phyloP scores from a whole-genome alignment of 1,140 invertebrate genomes.

The Hermetia illucens region DNA sequence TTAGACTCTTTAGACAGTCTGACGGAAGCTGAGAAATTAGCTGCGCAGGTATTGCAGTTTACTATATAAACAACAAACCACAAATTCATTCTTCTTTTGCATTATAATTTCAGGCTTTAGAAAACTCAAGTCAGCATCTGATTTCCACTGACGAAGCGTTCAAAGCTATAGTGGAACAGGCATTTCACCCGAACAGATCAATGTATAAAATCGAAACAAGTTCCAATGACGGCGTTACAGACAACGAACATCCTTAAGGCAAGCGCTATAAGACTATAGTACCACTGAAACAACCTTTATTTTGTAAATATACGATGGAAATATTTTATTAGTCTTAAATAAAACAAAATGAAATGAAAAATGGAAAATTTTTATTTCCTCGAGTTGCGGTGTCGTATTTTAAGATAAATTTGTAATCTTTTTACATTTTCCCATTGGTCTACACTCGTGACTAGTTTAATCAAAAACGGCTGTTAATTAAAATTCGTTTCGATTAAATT shows the following conservation, averaged over 20 bases:
- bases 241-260: background rate
- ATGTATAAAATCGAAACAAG: constrained; percentile 1
- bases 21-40: constrained; percentile 28
- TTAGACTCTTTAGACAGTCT: constrained; percentile 17
- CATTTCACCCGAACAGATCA: constrained; percentile 2
- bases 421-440: background rate
- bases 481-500: background rate
- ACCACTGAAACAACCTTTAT: background rate
- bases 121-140: constrained; percentile 24
- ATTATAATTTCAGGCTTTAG: constrained; percentile 14
- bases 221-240: background rate
- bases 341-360: background rate
- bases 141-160: constrained; percentile 29
- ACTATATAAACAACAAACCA: background rate
- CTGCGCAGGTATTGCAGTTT: constrained; percentile 20
- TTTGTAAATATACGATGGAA: background rate
- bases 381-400: background rate
- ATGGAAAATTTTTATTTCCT: background rate
- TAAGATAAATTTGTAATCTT: background rate
- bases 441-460: background rate
- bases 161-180: constrained; percentile 23
- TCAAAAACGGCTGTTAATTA: background rate
- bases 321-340: background rate
- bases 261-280: background rate
- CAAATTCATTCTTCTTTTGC: background rate